phyloP scores from a whole-genome alignment of 2,888 invertebrate genomes.

The Isoperla grammatica region DNA sequence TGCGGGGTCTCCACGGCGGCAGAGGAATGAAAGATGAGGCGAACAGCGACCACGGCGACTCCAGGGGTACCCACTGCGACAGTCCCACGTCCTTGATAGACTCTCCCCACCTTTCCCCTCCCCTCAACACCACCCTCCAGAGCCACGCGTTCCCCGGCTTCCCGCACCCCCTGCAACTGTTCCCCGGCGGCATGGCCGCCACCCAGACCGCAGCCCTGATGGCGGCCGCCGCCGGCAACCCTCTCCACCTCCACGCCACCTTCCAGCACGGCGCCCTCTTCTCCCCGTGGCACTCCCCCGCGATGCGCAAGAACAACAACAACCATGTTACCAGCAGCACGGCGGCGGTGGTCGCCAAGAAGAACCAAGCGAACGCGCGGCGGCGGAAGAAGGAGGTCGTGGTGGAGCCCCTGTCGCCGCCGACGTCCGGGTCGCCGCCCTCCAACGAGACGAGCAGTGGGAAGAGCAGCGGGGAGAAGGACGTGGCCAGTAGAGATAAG shows the following conservation, averaged over 20 bases:
- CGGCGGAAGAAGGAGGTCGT: conserved; percentile 23
- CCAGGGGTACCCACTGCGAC: conserved; percentile 45
- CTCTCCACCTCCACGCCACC: conserved; percentile 21
- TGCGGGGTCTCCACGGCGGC: background rate
- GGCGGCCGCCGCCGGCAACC: conserved; percentile 22
- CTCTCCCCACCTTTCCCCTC: conserved; percentile 14
- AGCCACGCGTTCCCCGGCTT: conserved; percentile 47
- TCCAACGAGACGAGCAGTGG: conserved; percentile 25
- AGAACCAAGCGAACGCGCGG: conserved; percentile 25
- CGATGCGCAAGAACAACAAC: conserved; percentile 35
- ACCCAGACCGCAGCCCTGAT: conserved; percentile 45
- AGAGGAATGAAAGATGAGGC: conserved; percentile 31
- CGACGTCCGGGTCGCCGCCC: conserved; percentile 48
- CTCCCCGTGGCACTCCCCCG: conserved; percentile 16
- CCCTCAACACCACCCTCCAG: conserved; percentile 41
- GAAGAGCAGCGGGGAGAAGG: conserved; percentile 30
- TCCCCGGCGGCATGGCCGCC: conserved; percentile 41
- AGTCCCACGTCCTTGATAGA: conserved; percentile 32
- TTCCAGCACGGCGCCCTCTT: conserved; percentile 17
- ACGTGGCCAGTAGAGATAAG: conserved; percentile 56
- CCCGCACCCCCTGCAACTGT: conserved; percentile 36
- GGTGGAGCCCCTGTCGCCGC: conserved; percentile 49
- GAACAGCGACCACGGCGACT: conserved; percentile 46
- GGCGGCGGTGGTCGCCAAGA: conserved; percentile 41
- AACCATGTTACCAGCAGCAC: conserved; percentile 47